phyloP scores from a whole-genome alignment of 2,888 invertebrate genomes.

The Phalera bucephala region DNA sequence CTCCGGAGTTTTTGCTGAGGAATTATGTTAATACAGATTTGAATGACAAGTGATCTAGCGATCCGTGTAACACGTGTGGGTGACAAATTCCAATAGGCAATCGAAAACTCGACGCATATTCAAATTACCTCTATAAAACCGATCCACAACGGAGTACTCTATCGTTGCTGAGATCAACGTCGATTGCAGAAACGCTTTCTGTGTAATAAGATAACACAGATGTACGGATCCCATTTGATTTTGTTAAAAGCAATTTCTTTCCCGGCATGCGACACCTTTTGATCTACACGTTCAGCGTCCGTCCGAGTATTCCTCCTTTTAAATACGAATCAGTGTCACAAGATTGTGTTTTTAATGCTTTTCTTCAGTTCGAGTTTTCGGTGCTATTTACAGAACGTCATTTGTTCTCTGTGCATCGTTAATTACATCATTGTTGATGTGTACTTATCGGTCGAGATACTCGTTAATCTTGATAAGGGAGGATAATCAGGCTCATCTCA shows the following conservation, averaged over 20 bases:
- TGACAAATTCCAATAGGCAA: constrained; percentile 23
- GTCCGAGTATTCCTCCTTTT: constrained; percentile 6
- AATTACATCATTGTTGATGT: constrained; percentile 22
- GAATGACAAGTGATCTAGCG: constrained; percentile 7
- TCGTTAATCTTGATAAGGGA: constrained; percentile 69
- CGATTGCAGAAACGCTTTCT: constrained; percentile 8
- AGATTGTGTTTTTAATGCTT: constrained; percentile 17
- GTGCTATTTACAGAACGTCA: neutral
- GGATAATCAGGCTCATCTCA: constrained; percentile 59
- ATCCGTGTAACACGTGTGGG: constrained; percentile 6
- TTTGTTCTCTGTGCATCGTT: constrained; percentile 13
- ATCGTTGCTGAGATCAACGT: constrained; percentile 13
- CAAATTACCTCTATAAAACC: constrained; percentile 33
- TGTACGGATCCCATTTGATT: constrained; percentile 8
- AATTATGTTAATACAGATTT: neutral
- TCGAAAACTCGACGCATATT: constrained; percentile 30
- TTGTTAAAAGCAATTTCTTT: constrained; percentile 7
- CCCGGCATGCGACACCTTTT: neutral
- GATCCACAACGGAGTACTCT: constrained; percentile 15
- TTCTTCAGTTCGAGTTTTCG: constrained; percentile 4
- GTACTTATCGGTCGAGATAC: constrained; percentile 36
- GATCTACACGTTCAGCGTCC: neutral
- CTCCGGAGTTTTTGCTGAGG: neutral
- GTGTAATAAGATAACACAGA: neutral
- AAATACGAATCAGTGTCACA: constrained; percentile 13